phyloP scores from a whole-genome alignment of 1,140 invertebrate genomes.

The Drosophila willistoni region DNA sequence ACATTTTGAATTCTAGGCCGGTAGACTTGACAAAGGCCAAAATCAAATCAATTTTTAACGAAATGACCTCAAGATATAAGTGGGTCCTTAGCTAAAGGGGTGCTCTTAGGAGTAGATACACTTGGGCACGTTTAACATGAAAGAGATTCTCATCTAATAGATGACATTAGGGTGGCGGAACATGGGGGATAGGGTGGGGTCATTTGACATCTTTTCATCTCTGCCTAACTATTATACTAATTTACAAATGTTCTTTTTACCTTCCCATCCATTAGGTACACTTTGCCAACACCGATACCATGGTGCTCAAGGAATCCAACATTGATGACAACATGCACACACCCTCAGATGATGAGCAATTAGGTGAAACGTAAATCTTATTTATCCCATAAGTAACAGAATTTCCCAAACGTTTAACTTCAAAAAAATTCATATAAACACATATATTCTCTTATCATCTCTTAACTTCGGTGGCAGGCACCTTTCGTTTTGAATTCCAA shows the following conservation, averaged over 20 bases:
- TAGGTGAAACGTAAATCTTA: too few species aligned
- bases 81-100: conserved; percentile 35
- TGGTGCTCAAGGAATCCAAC: conserved; percentile 53
- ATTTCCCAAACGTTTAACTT: too few species aligned
- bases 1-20: neutral
- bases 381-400: too few species aligned
- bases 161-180: conserved; percentile 11
- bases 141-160: neutral
- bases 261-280: conserved; percentile 61
- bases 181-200: conserved; percentile 13
- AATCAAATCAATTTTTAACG: conserved; percentile 26
- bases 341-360: conserved; percentile 45
- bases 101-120: neutral
- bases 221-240: neutral
- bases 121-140: conserved; percentile 2
- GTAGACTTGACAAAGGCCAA: neutral
- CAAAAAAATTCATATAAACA: too few species aligned
- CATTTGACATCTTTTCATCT: neutral
- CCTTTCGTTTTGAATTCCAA: neutral
- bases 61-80: conserved; percentile 27
- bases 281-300: conserved; percentile 66
- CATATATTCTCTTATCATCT: neutral
- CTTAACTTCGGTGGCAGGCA: too few species aligned
- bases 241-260: conserved; percentile 22
- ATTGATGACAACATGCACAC: conserved; percentile 55